Evolutionary conservation across 1,140 invertebrate genomes (phyloP).

Genomic region (Chironomus striatipennis): DNA sequence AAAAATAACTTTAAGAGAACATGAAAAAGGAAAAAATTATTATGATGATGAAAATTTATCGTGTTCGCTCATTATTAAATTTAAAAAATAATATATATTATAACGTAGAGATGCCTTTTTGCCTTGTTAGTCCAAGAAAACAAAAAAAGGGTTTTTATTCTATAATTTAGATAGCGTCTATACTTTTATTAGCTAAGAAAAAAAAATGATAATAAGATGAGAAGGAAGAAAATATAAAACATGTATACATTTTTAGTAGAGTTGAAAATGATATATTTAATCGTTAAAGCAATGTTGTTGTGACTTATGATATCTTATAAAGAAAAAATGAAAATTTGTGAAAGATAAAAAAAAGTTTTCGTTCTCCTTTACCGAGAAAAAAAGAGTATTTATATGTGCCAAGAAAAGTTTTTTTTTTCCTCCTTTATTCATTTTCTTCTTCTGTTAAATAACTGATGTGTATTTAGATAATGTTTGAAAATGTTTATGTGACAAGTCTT

Average conservation of each 20-base stretch:
- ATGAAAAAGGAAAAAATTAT: background rate
- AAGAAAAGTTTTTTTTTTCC: background rate
- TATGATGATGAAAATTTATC: background rate
- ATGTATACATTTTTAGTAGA: background rate
- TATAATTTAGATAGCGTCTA: too few relatives aligned
- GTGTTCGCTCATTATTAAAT: background rate
- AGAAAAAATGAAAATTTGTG: background rate
- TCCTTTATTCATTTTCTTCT: background rate
- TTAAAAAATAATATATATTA: background rate
- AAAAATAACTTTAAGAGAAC: too few relatives aligned
- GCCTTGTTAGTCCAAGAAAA: conserved; percentile 11
- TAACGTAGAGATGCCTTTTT: background rate
- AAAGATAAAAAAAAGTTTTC: background rate
- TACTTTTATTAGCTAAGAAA: too few relatives aligned
- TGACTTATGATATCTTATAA: background rate
- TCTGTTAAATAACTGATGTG: conserved; percentile 8
- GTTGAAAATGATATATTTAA: background rate
- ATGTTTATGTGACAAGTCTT: conserved; percentile 8
- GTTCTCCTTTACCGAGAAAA: background rate
- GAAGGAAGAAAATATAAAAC: too few relatives aligned
- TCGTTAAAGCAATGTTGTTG: conserved; percentile 8
- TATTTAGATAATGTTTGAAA: conserved; percentile 9
- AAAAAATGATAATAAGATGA: background rate
- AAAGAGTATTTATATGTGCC: background rate
- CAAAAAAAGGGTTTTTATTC: background rate